These are phyloP conservation scores for Noctua fimbriata DNA, from an alignment of 2,888 invertebrate species.

Conservation along the genomic window DNA sequence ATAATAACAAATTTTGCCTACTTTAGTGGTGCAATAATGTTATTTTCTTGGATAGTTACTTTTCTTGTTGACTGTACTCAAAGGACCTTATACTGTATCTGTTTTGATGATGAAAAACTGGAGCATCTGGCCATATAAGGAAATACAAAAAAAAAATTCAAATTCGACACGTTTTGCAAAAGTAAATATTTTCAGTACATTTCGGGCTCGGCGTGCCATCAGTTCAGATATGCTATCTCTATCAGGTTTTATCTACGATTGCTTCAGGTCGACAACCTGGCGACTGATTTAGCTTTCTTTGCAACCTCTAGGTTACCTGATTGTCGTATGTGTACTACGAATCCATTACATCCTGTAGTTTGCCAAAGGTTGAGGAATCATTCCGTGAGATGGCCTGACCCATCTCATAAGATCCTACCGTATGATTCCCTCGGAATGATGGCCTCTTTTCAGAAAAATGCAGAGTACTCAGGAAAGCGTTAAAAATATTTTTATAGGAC, in stretches of 20 bases:
- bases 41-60: neutral
- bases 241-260: slow-evolving; percentile 55
- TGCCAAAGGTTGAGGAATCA: neutral
- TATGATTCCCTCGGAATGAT: no score
- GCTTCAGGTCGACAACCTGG: slow-evolving; percentile 61
- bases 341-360: neutral
- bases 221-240: slow-evolving; percentile 60
- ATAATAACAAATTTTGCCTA: neutral
- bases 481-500: neutral
- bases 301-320: slow-evolving; percentile 9
- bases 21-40: slow-evolving; percentile 11
- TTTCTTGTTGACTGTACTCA: neutral
- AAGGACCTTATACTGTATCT: neutral
- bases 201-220: slow-evolving; percentile 26
- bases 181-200: slow-evolving; percentile 35
- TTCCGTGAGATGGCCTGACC: neutral
- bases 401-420: neutral
- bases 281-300: slow-evolving; percentile 49
- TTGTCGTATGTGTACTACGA: neutral
- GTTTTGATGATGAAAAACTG: neutral
- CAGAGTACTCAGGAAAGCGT: neutral
- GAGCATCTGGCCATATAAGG: neutral
- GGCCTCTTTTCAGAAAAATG: neutral
- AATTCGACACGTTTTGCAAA: slow-evolving; percentile 33
- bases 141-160: slow-evolving; percentile 10